These are phyloP conservation scores for Halictus quadricinctus DNA, from an alignment of 2,888 invertebrate genomes.

Conservation along the genomic window DNA sequence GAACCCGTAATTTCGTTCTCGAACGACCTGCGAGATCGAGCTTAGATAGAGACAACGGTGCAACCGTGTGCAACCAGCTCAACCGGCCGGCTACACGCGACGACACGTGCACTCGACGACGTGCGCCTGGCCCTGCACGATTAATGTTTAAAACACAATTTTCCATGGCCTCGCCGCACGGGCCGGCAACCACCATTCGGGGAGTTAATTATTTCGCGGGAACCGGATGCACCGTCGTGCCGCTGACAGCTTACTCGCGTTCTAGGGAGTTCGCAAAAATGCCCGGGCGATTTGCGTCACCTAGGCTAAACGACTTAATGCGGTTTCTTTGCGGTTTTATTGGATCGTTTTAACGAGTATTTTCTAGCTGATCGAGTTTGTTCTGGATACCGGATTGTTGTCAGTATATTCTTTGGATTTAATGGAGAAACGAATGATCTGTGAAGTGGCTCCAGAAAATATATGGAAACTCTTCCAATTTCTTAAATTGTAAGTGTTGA, in stretches of 20 bases:
- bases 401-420: neutral
- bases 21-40: neutral
- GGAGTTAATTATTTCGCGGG: slow-evolving; percentile 45
- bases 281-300: neutral
- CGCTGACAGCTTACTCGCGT: slow-evolving; percentile 36
- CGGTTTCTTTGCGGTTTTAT: neutral
- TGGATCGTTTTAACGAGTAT: neutral
- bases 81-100: neutral
- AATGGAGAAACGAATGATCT: neutral
- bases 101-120: neutral
- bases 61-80: neutral
- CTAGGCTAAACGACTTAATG: neutral
- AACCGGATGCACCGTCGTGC: slow-evolving; percentile 20
- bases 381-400: neutral
- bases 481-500: no score
- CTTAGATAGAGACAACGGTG: neutral
- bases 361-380: neutral
- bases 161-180: neutral
- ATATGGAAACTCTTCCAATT: neutral
- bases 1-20: neutral
- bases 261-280: slow-evolving; percentile 1
- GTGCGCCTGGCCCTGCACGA: neutral
- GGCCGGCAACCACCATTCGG: slow-evolving; percentile 7
- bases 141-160: slow-evolving; percentile 37
- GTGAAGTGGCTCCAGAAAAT: neutral